Conservation (phyloP, 2,797 vertebrate species). For the Lemur catta region DNA sequence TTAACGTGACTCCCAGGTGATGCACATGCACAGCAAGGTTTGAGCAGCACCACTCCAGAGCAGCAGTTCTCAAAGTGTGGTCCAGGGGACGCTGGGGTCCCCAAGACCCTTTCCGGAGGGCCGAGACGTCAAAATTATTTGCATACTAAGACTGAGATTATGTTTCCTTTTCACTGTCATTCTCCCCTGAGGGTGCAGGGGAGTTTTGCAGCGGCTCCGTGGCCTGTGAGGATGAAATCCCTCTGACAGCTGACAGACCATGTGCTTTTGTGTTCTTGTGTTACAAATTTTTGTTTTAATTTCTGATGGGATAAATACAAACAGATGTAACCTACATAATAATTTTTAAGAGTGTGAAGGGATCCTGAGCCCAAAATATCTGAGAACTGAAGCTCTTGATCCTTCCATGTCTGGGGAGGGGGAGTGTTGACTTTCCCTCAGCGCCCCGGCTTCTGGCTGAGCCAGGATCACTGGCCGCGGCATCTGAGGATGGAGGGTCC, state of each 20-base stretch:
- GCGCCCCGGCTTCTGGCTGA: neutral
- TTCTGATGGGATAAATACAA: neutral
- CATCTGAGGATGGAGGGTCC: neutral
- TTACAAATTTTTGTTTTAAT: neutral
- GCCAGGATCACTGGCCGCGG: fast-evolving
- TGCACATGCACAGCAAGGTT: neutral
- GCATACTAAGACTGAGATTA: neutral
- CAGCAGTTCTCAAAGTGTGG: neutral
- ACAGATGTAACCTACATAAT: neutral
- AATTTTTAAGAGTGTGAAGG: neutral
- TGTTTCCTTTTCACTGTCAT: neutral
- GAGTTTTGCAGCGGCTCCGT: neutral
- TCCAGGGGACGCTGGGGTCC: neutral
- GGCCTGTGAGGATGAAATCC: neutral
- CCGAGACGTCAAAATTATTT: neutral
- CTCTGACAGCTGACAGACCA: neutral
- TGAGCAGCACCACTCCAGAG: neutral
- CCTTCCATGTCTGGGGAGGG: neutral
- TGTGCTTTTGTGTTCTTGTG: neutral
- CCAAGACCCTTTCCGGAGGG: neutral
- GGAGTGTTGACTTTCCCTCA: neutral
- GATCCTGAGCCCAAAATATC: neutral
- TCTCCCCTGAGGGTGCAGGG: neutral
- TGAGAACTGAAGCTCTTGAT: neutral
- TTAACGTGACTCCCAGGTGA: neutral